These are phyloP conservation scores for Calliopsis andreniformis DNA, from an alignment of 1,140 invertebrate genomes.

Conservation along the genomic window DNA sequence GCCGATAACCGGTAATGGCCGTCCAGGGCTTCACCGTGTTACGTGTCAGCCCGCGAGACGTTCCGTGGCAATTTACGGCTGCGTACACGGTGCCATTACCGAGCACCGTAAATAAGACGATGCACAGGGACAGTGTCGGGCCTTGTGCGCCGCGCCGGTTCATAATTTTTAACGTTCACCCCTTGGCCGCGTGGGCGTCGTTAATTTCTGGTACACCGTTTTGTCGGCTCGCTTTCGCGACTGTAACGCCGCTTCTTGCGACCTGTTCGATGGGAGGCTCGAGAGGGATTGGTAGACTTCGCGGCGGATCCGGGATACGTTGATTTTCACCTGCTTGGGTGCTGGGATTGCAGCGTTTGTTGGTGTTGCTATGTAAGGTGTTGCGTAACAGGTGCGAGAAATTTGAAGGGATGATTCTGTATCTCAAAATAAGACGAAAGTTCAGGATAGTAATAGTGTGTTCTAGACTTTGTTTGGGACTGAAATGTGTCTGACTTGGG, in stretches of 20 bases:
- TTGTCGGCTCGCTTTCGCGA: neutral
- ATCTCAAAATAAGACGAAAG: too few species aligned
- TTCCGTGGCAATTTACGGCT: slow-evolving; percentile 67
- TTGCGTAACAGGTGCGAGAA: too few species aligned
- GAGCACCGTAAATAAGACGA: slow-evolving; percentile 61
- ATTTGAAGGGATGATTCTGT: too few species aligned
- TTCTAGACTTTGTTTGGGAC: too few species aligned
- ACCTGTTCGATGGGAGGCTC: too few species aligned
- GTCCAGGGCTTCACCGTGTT: slow-evolving; percentile 61
- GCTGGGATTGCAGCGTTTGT: too few species aligned
- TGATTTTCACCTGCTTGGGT: too few species aligned
- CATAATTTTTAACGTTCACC: slow-evolving; percentile 32
- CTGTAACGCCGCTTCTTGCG: neutral
- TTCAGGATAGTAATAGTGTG: too few species aligned
- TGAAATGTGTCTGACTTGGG: too few species aligned
- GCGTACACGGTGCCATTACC: slow-evolving; percentile 61
- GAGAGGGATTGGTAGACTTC: too few species aligned
- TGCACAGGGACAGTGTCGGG: slow-evolving; percentile 16
- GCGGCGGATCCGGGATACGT: too few species aligned
- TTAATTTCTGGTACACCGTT: slow-evolving; percentile 32
- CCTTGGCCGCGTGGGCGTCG: slow-evolving; percentile 30
- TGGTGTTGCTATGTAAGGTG: too few species aligned
- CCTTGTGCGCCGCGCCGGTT: slow-evolving; percentile 1
- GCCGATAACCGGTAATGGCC: slow-evolving; percentile 69
- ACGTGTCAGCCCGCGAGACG: slow-evolving; percentile 67